phyloP scores from a whole-genome alignment of 2,113 vertebrate genomes.

The Carassius gibelio region DNA sequence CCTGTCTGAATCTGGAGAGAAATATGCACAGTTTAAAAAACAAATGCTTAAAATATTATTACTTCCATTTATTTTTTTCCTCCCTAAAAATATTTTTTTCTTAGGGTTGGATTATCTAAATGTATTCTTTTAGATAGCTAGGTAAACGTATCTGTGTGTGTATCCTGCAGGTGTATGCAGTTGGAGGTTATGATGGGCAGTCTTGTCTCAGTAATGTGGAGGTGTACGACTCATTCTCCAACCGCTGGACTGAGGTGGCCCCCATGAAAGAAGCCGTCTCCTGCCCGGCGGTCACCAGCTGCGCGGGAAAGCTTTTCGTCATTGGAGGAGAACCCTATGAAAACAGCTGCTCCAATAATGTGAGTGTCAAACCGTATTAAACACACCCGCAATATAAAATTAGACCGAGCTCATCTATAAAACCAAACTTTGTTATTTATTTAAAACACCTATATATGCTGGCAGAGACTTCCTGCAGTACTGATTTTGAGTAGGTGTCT shows the following conservation, averaged over 20 bases:
- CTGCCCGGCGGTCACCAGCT: conserved; percentile 93
- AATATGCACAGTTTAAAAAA: too few species aligned
- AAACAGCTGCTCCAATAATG: conserved; percentile 97
- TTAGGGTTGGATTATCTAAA: too few species aligned
- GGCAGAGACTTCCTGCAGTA: neutral
- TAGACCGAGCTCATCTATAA: neutral
- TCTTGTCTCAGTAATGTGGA: conserved; percentile 94
- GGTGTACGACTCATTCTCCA: conserved; percentile 96
- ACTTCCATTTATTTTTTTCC: too few species aligned
- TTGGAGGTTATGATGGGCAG: conserved; percentile 96
- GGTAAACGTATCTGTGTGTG: conserved; percentile 22
- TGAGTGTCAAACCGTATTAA: conserved; percentile 60
- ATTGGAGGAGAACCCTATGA: conserved; percentile 96
- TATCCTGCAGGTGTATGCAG: conserved; percentile 86
- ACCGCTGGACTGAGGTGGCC: conserved; percentile 96
- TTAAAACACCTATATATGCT: neutral
- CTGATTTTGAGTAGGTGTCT: neutral
- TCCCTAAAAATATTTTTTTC: too few species aligned
- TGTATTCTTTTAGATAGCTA: too few species aligned
- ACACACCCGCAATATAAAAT: neutral
- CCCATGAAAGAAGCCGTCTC: conserved; percentile 95
- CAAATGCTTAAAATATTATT: too few species aligned
- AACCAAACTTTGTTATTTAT: neutral
- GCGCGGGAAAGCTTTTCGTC: conserved; percentile 90
- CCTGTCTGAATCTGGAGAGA: too few species aligned